These are phyloP conservation scores for Colostygia pectinataria DNA, from an alignment of 2,888 invertebrate species.

Conservation along the genomic window DNA sequence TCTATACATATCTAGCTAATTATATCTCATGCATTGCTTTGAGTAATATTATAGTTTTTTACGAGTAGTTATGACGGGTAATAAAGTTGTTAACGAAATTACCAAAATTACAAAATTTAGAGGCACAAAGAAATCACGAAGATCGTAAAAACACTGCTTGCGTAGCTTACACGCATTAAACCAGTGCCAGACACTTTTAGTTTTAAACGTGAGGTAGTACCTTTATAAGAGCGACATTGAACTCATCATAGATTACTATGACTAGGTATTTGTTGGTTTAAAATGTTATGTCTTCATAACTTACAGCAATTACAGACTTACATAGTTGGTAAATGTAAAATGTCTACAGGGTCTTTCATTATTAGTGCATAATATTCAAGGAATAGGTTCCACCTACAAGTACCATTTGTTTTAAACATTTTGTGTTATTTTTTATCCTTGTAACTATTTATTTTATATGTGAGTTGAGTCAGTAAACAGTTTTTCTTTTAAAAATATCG, in stretches of 20 bases:
- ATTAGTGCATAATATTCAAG: no score
- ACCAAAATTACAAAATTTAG: constrained; percentile 22
- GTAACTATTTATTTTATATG: no score
- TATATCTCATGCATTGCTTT: neutral
- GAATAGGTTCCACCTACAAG: no score
- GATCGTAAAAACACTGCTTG: constrained; percentile 13
- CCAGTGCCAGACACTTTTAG: constrained; percentile 4
- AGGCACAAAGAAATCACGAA: constrained; percentile 7
- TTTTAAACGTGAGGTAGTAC: constrained; percentile 6
- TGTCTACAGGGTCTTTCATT: no score
- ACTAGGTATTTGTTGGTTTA: constrained; percentile 12
- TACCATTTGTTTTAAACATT: no score
- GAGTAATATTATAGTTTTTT: constrained; percentile 5
- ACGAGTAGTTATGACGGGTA: constrained; percentile 17
- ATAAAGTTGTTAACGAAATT: constrained; percentile 31
- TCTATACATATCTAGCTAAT: no score
- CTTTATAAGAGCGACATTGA: constrained; percentile 1
- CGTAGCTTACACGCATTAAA: constrained; percentile 6
- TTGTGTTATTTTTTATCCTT: no score
- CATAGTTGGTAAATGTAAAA: no score
- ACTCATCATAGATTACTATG: neutral
- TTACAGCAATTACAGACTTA: no score
- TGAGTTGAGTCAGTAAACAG: no score
- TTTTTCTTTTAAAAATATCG: no score
- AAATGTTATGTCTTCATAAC: constrained; percentile 1